Base-by-base conservation (phyloP, 2,797 vertebrate species). In the Sebastes matsubarae region DNA sequence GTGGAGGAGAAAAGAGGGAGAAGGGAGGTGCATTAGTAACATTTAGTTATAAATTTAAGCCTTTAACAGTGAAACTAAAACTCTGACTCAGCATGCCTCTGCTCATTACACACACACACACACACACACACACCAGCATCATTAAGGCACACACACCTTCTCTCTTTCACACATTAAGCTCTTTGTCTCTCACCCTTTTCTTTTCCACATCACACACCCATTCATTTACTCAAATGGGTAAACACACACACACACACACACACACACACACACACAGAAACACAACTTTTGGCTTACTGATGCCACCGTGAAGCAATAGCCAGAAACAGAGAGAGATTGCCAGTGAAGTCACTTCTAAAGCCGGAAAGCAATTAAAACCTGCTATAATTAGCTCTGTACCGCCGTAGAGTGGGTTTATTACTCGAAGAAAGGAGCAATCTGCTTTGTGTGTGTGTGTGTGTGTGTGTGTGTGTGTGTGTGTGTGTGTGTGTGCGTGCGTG, bases 351-450 rank as follows among this genome's bases (percentile, higher is more conserved):
- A 57, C 80, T 83, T 81, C 88, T 73, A 78, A 87, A 71, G 57
- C 77, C 13, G 6, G 34, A 83, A 81, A 80, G 75, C 88, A 89
- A 90, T 88, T 89, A 87, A 83, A 88, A 88, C 3, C 36, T 65
- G 38, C 68, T 87, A 86, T 83, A 86, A 84, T 89, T 87, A 91
- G 72, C 74, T 68, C 36, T n/a, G 34, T n/a, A 66, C 38, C 75
- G 55, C 72, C 8, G 32, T 54, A 74, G 61, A 82, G 67, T 66
- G n/a, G 59, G 20, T 86, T 79, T 81, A 78, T 67, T 81, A 69
- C 34, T 9, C 42, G 38, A 55, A 63, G 64, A 88, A 84, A 50
- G 55, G 64, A 76, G 29, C 52, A 61, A 18, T 32, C 11, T 18
- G 50, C 22, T 74, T 22, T 65, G 52, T 71, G 18, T 46, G 20